These are phyloP conservation scores for Bos javanicus DNA, from an alignment of 2,113 vertebrate species.

Conservation along the genomic window DNA sequence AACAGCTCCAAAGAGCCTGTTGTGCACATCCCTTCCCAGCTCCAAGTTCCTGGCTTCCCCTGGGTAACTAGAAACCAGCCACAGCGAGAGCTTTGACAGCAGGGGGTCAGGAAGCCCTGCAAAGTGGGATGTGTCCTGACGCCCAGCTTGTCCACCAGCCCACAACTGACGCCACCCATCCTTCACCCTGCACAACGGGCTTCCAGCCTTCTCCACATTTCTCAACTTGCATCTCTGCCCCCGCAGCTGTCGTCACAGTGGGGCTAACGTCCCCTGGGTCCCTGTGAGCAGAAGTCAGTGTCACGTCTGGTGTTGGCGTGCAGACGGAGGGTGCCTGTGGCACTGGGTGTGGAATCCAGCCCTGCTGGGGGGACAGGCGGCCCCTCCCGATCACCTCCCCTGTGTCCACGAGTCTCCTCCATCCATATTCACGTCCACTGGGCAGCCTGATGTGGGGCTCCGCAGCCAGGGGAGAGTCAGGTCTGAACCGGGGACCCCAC, in stretches of 20 bases:
- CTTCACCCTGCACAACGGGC: accelerated
- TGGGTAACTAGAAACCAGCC: neutral
- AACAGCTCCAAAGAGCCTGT: neutral
- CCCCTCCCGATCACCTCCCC: no score
- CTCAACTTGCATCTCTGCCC: accelerated
- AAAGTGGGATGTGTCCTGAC: accelerated
- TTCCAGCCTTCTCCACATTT: neutral
- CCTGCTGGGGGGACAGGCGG: neutral
- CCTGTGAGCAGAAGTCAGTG: neutral
- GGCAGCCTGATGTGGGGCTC: neutral
- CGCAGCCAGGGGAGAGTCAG: neutral
- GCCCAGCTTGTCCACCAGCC: neutral
- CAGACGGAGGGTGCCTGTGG: no score
- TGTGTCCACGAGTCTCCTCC: no score
- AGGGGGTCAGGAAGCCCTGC: accelerated
- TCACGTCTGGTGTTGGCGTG: accelerated
- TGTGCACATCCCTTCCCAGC: neutral
- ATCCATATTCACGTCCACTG: neutral
- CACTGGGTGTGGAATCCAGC: neutral
- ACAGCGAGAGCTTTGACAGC: accelerated
- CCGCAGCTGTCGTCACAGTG: accelerated
- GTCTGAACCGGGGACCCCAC: neutral
- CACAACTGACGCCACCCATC: accelerated
- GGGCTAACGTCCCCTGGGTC: neutral
- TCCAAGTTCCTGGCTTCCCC: no score